Percentiles rank a stretch among this genome's conserved stretches.
Evolutionary conservation across 2,888 invertebrate genomes (phyloP).

Genomic region (Lomographa bimaculata): DNA sequence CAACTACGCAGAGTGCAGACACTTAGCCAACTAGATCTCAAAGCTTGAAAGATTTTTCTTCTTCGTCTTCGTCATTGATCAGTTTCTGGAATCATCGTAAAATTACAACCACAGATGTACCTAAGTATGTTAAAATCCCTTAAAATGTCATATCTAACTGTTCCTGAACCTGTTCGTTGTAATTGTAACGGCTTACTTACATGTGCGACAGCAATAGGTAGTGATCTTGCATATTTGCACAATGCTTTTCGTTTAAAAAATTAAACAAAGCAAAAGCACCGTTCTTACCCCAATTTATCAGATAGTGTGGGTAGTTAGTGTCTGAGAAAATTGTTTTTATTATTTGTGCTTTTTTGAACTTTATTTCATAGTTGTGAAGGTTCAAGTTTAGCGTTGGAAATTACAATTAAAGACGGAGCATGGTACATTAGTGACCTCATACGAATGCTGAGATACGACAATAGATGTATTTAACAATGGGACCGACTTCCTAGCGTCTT

Average conservation of each 20-base stretch:
- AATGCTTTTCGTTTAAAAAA: conserved; percentile 28
- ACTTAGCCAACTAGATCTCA: no score
- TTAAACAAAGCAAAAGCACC: conserved; percentile 48
- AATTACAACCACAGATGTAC: no score
- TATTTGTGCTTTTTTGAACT: not conserved
- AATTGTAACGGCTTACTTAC: no score
- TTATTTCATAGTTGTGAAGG: conserved; percentile 2
- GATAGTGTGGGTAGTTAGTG: conserved; percentile 53
- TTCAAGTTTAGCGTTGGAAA: conserved; percentile 5
- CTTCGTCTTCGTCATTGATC: no score
- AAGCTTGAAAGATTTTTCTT: no score
- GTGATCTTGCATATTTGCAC: conserved; percentile 26
- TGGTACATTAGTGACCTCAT: conserved; percentile 57
- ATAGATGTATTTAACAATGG: conserved; percentile 66
- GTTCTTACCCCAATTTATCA: conserved; percentile 56
- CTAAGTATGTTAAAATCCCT: no score
- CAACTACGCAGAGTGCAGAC: no score
- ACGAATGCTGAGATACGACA: conserved; percentile 53
- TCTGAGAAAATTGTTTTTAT: conserved; percentile 1
- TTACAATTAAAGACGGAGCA: not conserved
- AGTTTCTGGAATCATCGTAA: no score
- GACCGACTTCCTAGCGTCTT: conserved; percentile 54
- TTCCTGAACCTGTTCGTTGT: no score
- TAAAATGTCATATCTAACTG: no score
- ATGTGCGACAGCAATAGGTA: no score